A percentile compares a stretch with the other conserved stretches of the same genome.
These are phyloP conservation scores for Volucella inanis DNA, from an alignment of 2,888 invertebrate species.

Conservation along the genomic window DNA sequence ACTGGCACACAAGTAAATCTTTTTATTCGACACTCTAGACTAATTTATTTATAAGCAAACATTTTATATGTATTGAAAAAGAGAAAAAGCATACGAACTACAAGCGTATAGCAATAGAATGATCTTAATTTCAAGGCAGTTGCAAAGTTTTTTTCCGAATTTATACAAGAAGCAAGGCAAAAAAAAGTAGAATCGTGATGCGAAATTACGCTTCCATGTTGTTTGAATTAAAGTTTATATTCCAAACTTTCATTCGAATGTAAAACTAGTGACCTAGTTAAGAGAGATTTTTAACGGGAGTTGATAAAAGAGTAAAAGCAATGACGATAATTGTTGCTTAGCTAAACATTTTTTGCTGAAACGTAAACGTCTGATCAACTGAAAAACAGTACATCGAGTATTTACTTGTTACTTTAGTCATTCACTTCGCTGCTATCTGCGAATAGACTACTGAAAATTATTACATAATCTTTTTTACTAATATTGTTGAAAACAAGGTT, in stretches of 20 bases:
- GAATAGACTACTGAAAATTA: constrained; percentile 23
- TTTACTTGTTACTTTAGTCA: constrained; percentile 36
- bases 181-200: background rate
- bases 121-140: constrained; percentile 42
- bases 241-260: constrained; percentile 38
- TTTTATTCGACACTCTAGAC: background rate
- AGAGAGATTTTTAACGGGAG: constrained; percentile 19
- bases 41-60: constrained; percentile 9
- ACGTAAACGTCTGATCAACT: no score
- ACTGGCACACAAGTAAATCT: background rate
- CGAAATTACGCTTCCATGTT: constrained; percentile 1
- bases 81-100: no score
- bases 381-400: background rate
- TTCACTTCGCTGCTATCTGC: constrained; percentile 34
- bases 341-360: background rate
- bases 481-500: constrained; percentile 32
- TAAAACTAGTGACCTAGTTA: constrained; percentile 46
- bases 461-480: constrained; percentile 41
- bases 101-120: background rate
- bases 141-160: constrained; percentile 19
- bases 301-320: constrained; percentile 30
- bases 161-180: constrained; percentile 7
- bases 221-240: constrained; percentile 1
- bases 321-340: constrained; percentile 33
- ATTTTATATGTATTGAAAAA: constrained; percentile 5